Conservation (phyloP, 2,113 vertebrate genomes). For the Grammomys dolichurus region DNA sequence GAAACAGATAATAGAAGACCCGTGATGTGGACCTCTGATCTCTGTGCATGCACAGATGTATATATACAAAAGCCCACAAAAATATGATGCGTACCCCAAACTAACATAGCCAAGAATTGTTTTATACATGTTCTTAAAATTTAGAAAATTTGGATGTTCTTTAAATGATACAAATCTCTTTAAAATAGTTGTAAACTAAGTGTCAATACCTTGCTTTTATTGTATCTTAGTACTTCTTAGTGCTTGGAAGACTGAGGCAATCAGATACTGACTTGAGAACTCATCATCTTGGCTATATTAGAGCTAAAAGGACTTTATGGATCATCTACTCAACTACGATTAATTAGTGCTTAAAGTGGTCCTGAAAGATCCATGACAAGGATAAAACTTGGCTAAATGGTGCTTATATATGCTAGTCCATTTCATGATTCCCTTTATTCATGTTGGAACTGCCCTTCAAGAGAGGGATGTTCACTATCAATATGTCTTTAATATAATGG, state of each 20-base stretch:
- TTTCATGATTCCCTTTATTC: background rate
- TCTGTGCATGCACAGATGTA: background rate
- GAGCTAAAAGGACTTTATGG: background rate
- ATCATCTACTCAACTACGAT: background rate
- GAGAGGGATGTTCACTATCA: background rate
- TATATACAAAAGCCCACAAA: background rate
- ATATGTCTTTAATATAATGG: background rate
- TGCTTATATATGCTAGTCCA: accelerated
- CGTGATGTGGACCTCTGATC: background rate
- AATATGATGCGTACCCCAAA: background rate
- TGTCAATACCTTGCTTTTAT: background rate
- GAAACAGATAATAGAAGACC: background rate
- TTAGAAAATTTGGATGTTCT: background rate
- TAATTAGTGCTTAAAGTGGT: background rate
- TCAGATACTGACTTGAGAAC: slow-evolving; percentile 16
- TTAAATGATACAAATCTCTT: background rate
- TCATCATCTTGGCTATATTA: background rate
- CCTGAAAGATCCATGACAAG: accelerated
- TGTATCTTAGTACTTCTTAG: background rate
- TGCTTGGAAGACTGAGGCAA: background rate
- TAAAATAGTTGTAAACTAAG: background rate
- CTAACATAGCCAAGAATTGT: background rate
- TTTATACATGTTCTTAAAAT: slow-evolving; percentile 11
- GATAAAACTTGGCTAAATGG: accelerated
- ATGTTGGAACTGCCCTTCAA: background rate